Percentiles rank a stretch among this genome's conserved stretches.
Evolutionary conservation across 2,888 invertebrate genomes (phyloP).

Genomic region (Miltochrista miniata): DNA sequence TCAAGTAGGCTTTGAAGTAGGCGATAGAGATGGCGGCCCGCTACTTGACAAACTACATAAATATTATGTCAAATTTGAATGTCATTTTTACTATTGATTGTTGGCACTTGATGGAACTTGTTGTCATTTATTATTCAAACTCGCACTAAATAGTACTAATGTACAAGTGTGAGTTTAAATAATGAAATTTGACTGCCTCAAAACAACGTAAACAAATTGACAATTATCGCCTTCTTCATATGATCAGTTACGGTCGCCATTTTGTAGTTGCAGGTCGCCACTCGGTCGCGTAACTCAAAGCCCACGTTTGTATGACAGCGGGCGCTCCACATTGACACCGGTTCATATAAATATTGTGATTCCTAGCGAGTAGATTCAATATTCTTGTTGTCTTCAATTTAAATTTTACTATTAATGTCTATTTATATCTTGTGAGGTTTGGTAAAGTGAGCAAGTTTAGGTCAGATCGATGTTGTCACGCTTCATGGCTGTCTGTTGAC

Average conservation of each 20-base stretch:
- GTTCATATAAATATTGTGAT: conserved; percentile 25
- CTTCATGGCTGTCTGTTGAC: neutral
- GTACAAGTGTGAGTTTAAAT: too few species aligned
- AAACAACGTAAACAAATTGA: too few species aligned
- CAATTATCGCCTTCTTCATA: too few species aligned
- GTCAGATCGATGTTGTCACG: neutral
- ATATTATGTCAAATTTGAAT: too few species aligned
- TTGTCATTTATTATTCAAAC: too few species aligned
- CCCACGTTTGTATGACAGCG: neutral
- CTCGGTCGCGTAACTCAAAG: neutral
- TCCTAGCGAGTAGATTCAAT: conserved; percentile 30
- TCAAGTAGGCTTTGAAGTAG: neutral
- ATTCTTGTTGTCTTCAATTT: conserved; percentile 32
- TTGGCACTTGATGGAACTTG: too few species aligned
- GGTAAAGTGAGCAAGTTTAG: neutral
- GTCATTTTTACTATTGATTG: too few species aligned
- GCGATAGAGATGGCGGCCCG: neutral
- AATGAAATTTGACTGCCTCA: too few species aligned
- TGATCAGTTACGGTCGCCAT: neutral
- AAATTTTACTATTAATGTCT: conserved; percentile 27
- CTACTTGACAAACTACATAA: too few species aligned
- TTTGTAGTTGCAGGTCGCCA: neutral
- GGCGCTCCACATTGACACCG: conserved; percentile 3
- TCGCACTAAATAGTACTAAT: too few species aligned
- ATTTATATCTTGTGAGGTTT: conserved; percentile 6